Evolutionary conservation across 2,888 invertebrate species (phyloP), one percentile per base, ranked within the genome.

Genomic region (Anthophora plumipes): DNA sequence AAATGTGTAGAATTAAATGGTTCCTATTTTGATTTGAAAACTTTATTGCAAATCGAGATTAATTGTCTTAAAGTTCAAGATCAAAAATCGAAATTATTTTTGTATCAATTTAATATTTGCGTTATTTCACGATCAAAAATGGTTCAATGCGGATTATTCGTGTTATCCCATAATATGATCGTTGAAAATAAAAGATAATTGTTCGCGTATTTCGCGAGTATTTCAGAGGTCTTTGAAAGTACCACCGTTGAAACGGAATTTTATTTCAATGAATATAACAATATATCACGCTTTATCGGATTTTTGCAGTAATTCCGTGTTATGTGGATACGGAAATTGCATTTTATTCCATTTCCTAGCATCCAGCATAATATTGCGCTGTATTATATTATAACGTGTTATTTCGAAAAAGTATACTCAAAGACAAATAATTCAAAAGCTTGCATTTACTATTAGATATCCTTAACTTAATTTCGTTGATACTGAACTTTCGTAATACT

Each of bases 251-350:
- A 20, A 39, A 11, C 2, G 11, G 6, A 59, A 59, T 41, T 59
- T 59, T n/a, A 59, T 59, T 59, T 17, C 39, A n/a, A 39, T 41
- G 12, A 39, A 59, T 59, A 41, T 39, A 59, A 12, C n/a, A 11
- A 11, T n/a, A 11, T 20, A 12, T n/a, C 3, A 37, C 2, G 57
- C 7, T 41, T 59, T n/a, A 59, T 59, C 12, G 39, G 39, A 41
- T 59, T 41, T 59, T 39, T 20, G 1, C 22, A 17, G 31, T 22
- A 22, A 43, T 60, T 60, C 39, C 59, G 12, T 37, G 37, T 37
- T 9, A n/a, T 20, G 39, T 39, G 17, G 12, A 59, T 8, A 12
- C n/a, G 22, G 14, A 43, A 60, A 60, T 60, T 43, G 39, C 60
- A 43, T 60, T 60, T 41, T n/a, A 39, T 59, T n/a, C 39, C 20